phyloP scores from a whole-genome alignment of 2,797 vertebrate genomes.

The Distichodus sexfasciatus region DNA sequence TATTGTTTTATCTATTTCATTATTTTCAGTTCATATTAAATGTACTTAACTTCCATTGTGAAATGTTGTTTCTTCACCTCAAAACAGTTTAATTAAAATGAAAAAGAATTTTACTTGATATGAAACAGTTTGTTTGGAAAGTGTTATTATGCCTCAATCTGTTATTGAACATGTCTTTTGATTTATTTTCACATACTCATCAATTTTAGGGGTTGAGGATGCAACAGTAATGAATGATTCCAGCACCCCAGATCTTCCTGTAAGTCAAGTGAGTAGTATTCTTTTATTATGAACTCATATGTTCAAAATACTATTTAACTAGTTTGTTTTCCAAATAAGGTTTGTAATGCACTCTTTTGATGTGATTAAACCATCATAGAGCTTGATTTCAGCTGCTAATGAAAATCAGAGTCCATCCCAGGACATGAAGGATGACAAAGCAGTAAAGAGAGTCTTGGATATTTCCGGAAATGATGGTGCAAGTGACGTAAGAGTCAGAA shows the following conservation, averaged over 20 bases:
- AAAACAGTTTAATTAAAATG: too few relatives aligned
- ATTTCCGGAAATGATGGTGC: not conserved
- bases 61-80: too few relatives aligned
- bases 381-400: constrained; percentile 11
- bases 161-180: too few relatives aligned
- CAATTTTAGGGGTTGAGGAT: constrained; percentile 33
- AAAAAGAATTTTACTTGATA: too few relatives aligned
- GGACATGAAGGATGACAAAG: not conserved
- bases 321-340: not conserved
- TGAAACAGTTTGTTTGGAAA: too few relatives aligned
- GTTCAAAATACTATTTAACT: not conserved
- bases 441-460: constrained; percentile 1
- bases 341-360: not conserved
- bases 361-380: constrained; percentile 25
- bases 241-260: not conserved
- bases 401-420: not conserved
- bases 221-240: not conserved
- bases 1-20: too few relatives aligned
- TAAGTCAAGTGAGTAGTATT: constrained; percentile 5
- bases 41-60: not conserved
- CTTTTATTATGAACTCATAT: not conserved
- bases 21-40: not conserved
- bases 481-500: not conserved
- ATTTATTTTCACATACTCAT: constrained; percentile 25
- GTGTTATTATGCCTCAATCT: too few relatives aligned